phyloP scores from a whole-genome alignment of 2,113 vertebrate genomes.

The Xiphorhynchus elegans region DNA sequence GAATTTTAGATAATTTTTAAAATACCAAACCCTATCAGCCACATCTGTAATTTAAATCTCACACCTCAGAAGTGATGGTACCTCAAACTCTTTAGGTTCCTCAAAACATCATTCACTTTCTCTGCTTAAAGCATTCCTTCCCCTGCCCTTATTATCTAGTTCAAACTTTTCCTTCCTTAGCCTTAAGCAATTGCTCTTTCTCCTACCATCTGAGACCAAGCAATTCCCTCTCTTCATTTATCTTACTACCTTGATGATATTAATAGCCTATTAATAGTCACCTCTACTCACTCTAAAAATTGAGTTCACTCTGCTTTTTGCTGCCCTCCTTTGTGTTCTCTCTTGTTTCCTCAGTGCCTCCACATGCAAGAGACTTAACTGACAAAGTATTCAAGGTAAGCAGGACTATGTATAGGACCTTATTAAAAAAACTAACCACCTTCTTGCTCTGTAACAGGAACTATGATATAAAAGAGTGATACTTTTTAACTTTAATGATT shows the following conservation, averaged over 20 bases:
- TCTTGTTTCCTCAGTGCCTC: background rate
- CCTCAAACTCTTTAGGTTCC: background rate
- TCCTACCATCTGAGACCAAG: slow-evolving; percentile 52
- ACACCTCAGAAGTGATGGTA: background rate
- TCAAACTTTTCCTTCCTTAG: slow-evolving; percentile 62
- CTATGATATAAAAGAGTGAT: background rate
- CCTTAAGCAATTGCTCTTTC: slow-evolving; percentile 9
- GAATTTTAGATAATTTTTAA: background rate
- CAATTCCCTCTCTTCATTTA: slow-evolving; percentile 71
- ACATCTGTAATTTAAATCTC: background rate
- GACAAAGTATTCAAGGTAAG: background rate
- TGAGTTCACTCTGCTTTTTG: slow-evolving; percentile 60
- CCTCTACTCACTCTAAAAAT: slow-evolving; percentile 60
- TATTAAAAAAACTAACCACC: background rate
- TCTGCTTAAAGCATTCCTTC: slow-evolving; percentile 34
- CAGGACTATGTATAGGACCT: background rate
- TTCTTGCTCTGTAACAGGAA: background rate
- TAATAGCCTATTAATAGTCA: slow-evolving; percentile 64
- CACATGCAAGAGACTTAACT: background rate
- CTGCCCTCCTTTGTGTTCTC: slow-evolving; percentile 59
- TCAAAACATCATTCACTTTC: background rate
- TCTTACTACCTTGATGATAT: slow-evolving; percentile 56
- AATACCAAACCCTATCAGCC: background rate
- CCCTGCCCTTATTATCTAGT: slow-evolving; percentile 43
- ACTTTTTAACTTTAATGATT: background rate